Evolutionary conservation across 2,888 invertebrate species (phyloP).

Genomic region (Athalia rosae): DNA sequence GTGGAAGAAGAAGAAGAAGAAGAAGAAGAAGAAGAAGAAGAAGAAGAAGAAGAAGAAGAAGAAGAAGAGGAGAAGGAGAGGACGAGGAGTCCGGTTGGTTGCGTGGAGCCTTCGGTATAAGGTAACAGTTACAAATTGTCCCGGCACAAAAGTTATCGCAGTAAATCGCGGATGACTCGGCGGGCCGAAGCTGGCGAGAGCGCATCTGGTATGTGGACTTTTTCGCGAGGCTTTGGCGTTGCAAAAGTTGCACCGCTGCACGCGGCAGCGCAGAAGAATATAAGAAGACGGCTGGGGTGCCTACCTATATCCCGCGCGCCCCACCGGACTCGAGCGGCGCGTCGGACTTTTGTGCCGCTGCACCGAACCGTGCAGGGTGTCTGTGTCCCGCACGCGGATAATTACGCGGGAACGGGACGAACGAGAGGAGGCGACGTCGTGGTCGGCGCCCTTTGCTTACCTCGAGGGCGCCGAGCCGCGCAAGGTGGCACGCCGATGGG

Average conservation of each 20-base stretch:
- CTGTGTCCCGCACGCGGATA: conserved; percentile 45
- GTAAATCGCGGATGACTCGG: conserved; percentile 68
- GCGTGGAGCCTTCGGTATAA: conserved; percentile 26
- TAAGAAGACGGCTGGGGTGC: neutral
- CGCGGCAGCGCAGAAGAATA: neutral
- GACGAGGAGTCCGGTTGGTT: too few species aligned
- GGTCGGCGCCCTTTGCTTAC: conserved; percentile 42
- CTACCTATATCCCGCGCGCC: neutral
- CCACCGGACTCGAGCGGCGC: too few species aligned
- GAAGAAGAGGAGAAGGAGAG: too few species aligned
- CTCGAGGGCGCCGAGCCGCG: neutral
- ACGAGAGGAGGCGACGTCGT: neutral
- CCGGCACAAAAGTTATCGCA: conserved; percentile 66
- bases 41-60: too few species aligned
- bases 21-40: too few species aligned
- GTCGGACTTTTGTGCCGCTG: too few species aligned
- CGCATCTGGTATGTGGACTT: conserved; percentile 66
- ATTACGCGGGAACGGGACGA: conserved; percentile 45
- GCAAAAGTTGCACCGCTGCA: conserved; percentile 22
- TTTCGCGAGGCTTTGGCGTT: conserved; percentile 53
- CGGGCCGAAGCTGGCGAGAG: conserved; percentile 50
- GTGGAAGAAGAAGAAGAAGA: too few species aligned
- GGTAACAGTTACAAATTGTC: conserved; percentile 68
- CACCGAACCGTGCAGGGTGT: neutral
- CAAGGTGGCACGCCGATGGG: conserved; percentile 40